phyloP scores from a whole-genome alignment of 2,888 invertebrate genomes.

The Carabus problematicus region DNA sequence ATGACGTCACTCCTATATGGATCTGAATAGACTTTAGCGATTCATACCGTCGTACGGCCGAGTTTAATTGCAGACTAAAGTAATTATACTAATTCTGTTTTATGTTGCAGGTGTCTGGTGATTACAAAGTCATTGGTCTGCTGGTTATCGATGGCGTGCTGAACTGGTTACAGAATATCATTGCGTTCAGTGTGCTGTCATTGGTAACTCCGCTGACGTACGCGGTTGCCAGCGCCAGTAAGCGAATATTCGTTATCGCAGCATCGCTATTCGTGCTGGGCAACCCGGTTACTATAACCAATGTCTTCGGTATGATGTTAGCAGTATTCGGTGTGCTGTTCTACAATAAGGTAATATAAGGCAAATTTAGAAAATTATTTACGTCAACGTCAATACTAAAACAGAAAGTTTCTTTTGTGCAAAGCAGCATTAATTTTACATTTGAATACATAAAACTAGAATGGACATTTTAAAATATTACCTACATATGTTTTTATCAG shows the following conservation, averaged over 20 bases:
- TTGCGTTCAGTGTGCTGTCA: constrained; percentile 92
- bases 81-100: constrained; percentile 10
- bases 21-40: no score
- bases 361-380: no score
- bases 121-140: constrained; percentile 66
- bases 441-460: neutral
- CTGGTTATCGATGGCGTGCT: constrained; percentile 82
- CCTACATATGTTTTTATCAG: constrained; percentile 51
- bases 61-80: no score
- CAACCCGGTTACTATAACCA: constrained; percentile 89
- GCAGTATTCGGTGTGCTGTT: constrained; percentile 89
- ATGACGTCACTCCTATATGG: no score
- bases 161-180: constrained; percentile 94
- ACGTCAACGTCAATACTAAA: no score
- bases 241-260: constrained; percentile 89
- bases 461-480: constrained; percentile 51
- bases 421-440: no score
- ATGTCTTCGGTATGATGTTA: constrained; percentile 88
- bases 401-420: no score
- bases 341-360: constrained; percentile 82
- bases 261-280: constrained; percentile 85
- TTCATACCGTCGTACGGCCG: no score
- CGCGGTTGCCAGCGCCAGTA: constrained; percentile 94
- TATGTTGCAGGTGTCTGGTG: constrained; percentile 60
- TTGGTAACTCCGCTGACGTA: constrained; percentile 93